phyloP scores from a whole-genome alignment of 2,888 invertebrate genomes.

The Coelinius sp. region DNA sequence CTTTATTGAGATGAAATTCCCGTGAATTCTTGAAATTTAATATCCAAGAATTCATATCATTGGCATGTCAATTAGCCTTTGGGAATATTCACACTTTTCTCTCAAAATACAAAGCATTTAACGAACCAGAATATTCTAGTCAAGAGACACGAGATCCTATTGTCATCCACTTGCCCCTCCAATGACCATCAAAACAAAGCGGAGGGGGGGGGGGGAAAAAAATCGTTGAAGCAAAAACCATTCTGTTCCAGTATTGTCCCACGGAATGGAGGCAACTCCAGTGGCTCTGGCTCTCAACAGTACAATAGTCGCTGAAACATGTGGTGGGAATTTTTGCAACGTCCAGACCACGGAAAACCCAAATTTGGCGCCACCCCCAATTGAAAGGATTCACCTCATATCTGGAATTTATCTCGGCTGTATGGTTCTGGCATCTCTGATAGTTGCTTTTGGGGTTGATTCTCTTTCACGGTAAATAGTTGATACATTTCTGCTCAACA shows the following conservation, averaged over 20 bases:
- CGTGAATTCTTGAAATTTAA: too few relatives aligned
- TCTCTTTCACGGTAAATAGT: slow-evolving; percentile 81
- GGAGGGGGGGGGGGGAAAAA: background rate
- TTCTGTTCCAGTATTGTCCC: slow-evolving; percentile 63
- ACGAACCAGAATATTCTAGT: too few relatives aligned
- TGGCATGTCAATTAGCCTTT: too few relatives aligned
- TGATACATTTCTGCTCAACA: background rate
- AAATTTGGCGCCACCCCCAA: slow-evolving; percentile 81
- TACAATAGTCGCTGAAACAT: slow-evolving; percentile 73
- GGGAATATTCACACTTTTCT: too few relatives aligned
- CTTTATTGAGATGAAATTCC: too few relatives aligned
- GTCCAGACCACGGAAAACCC: slow-evolving; percentile 74
- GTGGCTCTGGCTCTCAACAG: slow-evolving; percentile 68
- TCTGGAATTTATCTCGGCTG: slow-evolving; percentile 87
- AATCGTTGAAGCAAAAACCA: background rate
- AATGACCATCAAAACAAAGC: too few relatives aligned
- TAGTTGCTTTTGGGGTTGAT: slow-evolving; percentile 86
- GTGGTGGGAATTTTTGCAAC: slow-evolving; percentile 84
- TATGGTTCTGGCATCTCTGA: slow-evolving; percentile 81
- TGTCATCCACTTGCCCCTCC: too few relatives aligned
- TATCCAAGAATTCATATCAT: too few relatives aligned
- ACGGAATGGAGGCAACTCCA: slow-evolving; percentile 56
- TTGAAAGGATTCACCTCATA: slow-evolving; percentile 82
- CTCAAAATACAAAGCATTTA: too few relatives aligned
- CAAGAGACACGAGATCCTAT: too few relatives aligned